Percentiles rank a stretch among this genome's conserved stretches.
Conservation (phyloP, 2,113 vertebrate genomes). For the Planiliza haematocheilus region DNA sequence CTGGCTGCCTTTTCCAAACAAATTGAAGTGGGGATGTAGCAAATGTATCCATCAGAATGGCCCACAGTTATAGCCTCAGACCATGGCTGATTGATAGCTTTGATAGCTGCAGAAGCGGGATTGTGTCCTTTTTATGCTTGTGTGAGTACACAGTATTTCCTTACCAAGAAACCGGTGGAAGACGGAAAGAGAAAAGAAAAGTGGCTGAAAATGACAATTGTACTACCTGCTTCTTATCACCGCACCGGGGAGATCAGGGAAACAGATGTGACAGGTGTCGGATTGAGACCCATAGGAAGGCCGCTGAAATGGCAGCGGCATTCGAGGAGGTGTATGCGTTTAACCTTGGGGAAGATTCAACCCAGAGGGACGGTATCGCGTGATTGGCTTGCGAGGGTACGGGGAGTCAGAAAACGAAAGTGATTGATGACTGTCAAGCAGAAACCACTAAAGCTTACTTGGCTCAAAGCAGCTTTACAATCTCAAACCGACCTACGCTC, state of each 20-base stretch:
- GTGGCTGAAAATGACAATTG: conserved; percentile 52
- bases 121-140: conserved; percentile 4
- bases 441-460: neutral
- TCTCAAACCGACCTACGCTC: neutral
- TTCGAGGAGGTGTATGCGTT: conserved; percentile 49
- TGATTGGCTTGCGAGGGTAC: conserved; percentile 17
- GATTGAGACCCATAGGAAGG: conserved; percentile 65
- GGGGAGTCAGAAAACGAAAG: conserved; percentile 18
- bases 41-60: conserved; percentile 75
- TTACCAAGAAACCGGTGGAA: conserved; percentile 1
- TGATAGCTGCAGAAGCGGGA: conserved; percentile 47
- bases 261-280: conserved; percentile 73
- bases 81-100: conserved; percentile 74
- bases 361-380: conserved; percentile 36
- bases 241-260: conserved; percentile 38
- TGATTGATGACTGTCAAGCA: conserved; percentile 7
- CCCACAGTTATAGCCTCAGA: conserved; percentile 62
- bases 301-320: conserved; percentile 65
- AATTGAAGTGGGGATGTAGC: conserved; percentile 69
- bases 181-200: conserved; percentile 36
- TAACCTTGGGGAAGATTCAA: conserved; percentile 54
- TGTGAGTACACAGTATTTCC: conserved; percentile 10
- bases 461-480: conserved; percentile 17
- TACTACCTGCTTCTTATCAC: conserved; percentile 55
- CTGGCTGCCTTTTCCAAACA: conserved; percentile 63